Evolutionary conservation across 2,113 vertebrate genomes (phyloP), one percentile per base, ranked within the genome.

Genomic region (Phaethornis superciliosus): DNA sequence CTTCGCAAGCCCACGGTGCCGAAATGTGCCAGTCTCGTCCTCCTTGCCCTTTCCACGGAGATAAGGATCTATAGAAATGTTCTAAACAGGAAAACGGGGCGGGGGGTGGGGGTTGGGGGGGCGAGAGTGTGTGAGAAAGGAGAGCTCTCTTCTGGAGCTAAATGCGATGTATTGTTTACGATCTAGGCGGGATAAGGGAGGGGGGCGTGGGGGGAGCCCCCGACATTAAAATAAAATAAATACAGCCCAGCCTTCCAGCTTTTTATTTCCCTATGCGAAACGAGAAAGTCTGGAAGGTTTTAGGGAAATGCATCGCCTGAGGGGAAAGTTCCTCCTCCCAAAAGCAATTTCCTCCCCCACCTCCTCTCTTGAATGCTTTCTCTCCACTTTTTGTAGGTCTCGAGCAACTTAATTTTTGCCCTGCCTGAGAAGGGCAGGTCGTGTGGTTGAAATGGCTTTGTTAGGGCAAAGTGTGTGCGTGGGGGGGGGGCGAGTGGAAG

Each of bases 221-320:
- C 42, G 70, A 91, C 87, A 89, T 91, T 76, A 90, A 95, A 96
- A 96, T 93, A 80, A 93, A 93, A 94, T 90, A 93, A 94, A 93
- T 90, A 75, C 49, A 16, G 59, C 14, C 59, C 76, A 51, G 81
- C 23, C 87, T 92, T 95, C 70, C 82, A 90, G 74, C 21, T 76
- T 83, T 93, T 95, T 96, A 86, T 95, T 96, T 95, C 78, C 68
- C 77, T 92, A 97, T 97, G 96, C 94, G 81, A 97, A 97, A 92
- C 40, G 47, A 27, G n/a, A 60, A 87, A 80, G 95, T 93, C 95
- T 95, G 93, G 96, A 84, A 94, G 93, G 94, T 96, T 97, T 97
- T 95, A 96, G 95, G 88, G 94, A 97, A 97, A 96, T 87, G 62
- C 89, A 93, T 96, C 33, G 96, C 97, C 95, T 86, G 69, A 86